Evolutionary conservation across 1,140 invertebrate species (phyloP).

Genomic region (Drosophila erecta): DNA sequence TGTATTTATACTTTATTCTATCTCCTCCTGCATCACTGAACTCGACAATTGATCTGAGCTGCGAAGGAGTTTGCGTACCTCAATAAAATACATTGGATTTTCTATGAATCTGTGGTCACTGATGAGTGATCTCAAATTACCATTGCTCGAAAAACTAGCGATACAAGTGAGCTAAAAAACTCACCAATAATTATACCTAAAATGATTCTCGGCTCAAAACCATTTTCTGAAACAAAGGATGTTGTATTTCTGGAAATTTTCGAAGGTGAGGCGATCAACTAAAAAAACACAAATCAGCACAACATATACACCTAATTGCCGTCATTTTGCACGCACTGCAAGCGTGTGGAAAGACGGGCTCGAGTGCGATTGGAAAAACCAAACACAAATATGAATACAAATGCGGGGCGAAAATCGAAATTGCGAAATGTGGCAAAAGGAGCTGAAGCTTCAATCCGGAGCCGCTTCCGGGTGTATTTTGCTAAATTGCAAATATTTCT

Average conservation of each 20-base stretch:
- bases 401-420: conserved; percentile 31
- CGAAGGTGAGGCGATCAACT: background rate
- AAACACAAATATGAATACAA: conserved; percentile 39
- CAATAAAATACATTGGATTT: background rate
- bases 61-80: conserved; percentile 6
- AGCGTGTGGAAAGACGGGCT: conserved; percentile 34
- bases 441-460: conserved; percentile 55
- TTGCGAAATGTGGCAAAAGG: conserved; percentile 14
- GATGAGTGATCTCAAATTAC: too few species aligned
- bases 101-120: too few species aligned
- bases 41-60: conserved; percentile 31
- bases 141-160: background rate
- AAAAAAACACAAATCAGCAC: conserved; percentile 5
- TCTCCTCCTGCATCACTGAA: conserved; percentile 38
- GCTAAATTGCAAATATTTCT: conserved; percentile 83
- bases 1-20: conserved; percentile 53
- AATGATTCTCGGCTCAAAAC: background rate
- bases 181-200: background rate
- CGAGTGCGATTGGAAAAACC: conserved; percentile 32
- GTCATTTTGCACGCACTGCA: conserved; percentile 69
- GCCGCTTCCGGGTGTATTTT: conserved; percentile 76
- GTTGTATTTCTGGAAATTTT: background rate
- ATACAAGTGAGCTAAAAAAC: too few species aligned
- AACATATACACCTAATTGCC: conserved; percentile 62
- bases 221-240: background rate